These are phyloP conservation scores for Nephrocerus scutellatus DNA, from an alignment of 2,888 invertebrate species.

Conservation along the genomic window DNA sequence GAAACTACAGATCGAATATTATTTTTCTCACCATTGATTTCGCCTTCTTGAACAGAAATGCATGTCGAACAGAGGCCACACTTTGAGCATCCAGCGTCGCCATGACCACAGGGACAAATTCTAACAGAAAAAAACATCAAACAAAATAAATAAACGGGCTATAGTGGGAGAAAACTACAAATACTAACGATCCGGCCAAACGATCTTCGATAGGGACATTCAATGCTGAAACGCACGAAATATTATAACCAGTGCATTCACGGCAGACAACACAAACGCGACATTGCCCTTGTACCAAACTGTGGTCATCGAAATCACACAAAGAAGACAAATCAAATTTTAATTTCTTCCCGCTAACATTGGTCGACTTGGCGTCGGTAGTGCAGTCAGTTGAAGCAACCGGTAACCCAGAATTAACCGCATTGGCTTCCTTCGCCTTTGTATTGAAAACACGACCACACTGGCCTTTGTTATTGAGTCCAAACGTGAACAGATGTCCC, in stretches of 20 bases:
- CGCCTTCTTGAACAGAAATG: constrained; percentile 52
- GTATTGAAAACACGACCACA: constrained; percentile 79
- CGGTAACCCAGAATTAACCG: no score
- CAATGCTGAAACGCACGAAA: constrained; percentile 60
- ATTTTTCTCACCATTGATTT: constrained; percentile 32
- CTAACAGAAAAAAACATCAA: constrained; percentile 49
- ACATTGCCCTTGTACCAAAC: constrained; percentile 47
- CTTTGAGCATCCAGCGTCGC: constrained; percentile 86
- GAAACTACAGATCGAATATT: neutral
- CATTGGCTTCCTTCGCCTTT: constrained; percentile 51
- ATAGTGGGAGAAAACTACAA: neutral
- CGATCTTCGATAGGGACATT: constrained; percentile 70
- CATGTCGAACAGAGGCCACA: constrained; percentile 91
- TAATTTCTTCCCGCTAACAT: constrained; percentile 19
- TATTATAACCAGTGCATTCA: constrained; percentile 90
- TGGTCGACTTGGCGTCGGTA: no score
- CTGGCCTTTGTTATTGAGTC: constrained; percentile 96
- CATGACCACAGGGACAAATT: constrained; percentile 91
- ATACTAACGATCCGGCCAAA: constrained; percentile 76
- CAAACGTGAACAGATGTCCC: constrained; percentile 90
- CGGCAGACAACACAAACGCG: constrained; percentile 73
- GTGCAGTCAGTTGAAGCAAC: no score
- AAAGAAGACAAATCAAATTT: constrained; percentile 43
- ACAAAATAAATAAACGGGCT: neutral
- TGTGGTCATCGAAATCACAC: constrained; percentile 53